Base-by-base conservation (phyloP, 2,113 vertebrate species). In the Hydropotes inermis region DNA sequence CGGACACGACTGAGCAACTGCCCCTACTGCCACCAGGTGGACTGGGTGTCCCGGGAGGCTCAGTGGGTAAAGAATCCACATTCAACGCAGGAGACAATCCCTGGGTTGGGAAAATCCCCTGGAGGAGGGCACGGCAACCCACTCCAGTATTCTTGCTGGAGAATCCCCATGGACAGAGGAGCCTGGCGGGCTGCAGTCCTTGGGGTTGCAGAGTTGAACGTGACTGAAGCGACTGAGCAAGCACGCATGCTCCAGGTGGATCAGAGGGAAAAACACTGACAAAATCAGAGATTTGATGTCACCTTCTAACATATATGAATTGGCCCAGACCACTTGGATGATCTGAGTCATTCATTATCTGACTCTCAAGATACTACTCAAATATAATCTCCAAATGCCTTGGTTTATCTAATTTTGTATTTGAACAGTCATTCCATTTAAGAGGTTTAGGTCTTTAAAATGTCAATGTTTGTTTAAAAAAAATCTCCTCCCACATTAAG, bases 331-430 rank as follows among this genome's bases (percentile, higher is more conserved):
- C 1, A 1, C 93, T 95, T n/a, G 70, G 79, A 50, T 50, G 25
- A 92, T 89, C 36, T 98, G 96, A 98, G 85, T 98, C 97, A 98
- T 90, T 88, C 70, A 89, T 87, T 95, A 96, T 97, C 79, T 97
- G 90, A 50, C 79, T 94, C 55, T 94, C 19, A 96, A 55, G 58
- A 52, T 82, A 50, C 87, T 88, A 43, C 39, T 95, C 83, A 96
- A 87, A 91, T 47, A 57, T 50, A 87, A 95, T 97, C 87, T 79
- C 36, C 52, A 87, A 97, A 88, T 83, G 85, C 58, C 67, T 97
- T 39, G 60, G 60, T 90, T 84, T 47, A 43, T 81, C 79, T 85
- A 60, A 97, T 76, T 97, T 93, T 97, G 70, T 61, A 97, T 87
- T 89, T 90, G 87, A 94, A 89, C 70, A 95, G 57, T 97, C 94